A percentile compares a stretch with the other conserved stretches of the same genome.
These are phyloP conservation scores for Muntiacus reevesi DNA, from an alignment of 2,113 vertebrate species.

Conservation along the genomic window DNA sequence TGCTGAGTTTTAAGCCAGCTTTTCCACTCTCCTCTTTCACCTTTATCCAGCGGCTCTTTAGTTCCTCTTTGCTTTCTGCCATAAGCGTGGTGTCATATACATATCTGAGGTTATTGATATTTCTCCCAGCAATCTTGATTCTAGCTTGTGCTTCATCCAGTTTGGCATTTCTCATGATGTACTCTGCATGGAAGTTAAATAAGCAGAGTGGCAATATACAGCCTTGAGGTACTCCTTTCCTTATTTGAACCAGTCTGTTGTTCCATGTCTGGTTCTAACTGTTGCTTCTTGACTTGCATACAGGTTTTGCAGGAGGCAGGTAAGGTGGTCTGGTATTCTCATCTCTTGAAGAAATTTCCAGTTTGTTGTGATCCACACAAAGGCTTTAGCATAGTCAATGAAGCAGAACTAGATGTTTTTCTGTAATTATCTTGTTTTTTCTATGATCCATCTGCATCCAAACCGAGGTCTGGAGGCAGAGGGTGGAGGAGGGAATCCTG, in stretches of 20 bases:
- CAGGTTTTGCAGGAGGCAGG: neutral
- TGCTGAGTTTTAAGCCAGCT: neutral
- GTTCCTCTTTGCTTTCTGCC: neutral
- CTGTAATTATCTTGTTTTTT: neutral
- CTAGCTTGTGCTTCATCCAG: neutral
- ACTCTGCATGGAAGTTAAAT: neutral
- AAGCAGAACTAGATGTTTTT: neutral
- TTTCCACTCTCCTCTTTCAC: neutral
- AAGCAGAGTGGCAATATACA: neutral
- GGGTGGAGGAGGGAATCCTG: neutral
- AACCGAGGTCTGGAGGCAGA: neutral
- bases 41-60: neutral
- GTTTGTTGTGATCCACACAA: neutral
- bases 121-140: neutral
- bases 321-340: neutral
- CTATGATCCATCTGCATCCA: neutral
- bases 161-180: neutral
- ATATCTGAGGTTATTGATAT: neutral
- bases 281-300: neutral
- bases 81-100: neutral
- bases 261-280: neutral
- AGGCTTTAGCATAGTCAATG: neutral
- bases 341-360: neutral
- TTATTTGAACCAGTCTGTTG: neutral
- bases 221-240: neutral